Conservation (phyloP, 2,113 vertebrate genomes). For the Ameiurus melas region DNA sequence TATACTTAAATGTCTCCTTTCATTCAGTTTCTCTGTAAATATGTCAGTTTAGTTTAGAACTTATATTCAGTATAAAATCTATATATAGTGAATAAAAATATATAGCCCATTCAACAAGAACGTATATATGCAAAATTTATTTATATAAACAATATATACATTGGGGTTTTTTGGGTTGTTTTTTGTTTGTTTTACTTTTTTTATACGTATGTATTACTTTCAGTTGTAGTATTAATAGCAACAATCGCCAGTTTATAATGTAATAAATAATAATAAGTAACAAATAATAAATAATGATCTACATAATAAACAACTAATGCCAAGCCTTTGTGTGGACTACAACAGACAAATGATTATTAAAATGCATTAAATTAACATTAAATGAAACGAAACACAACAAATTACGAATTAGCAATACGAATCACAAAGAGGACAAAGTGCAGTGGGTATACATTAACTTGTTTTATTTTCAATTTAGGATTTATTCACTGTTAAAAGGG, state of each 20-base stretch:
- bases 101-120: no score
- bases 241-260: background rate
- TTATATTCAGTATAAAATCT: background rate
- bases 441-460: no score
- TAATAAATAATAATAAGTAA: background rate
- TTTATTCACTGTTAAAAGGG: background rate
- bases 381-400: background rate
- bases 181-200: no score
- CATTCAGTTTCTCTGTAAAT: background rate
- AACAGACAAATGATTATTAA: background rate
- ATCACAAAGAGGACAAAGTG: background rate
- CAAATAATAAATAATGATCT: background rate
- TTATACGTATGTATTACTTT: background rate
- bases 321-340: no score
- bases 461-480: background rate
- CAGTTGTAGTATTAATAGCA: background rate
- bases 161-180: no score
- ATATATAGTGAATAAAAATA: background rate
- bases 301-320: background rate
- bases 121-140: no score
- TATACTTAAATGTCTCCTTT: background rate
- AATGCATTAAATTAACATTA: background rate
- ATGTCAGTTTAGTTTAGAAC: background rate
- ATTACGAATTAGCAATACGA: background rate
- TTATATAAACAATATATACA: no score